Conservation (phyloP, 2,888 invertebrate genomes). For the Noctua janthina region DNA sequence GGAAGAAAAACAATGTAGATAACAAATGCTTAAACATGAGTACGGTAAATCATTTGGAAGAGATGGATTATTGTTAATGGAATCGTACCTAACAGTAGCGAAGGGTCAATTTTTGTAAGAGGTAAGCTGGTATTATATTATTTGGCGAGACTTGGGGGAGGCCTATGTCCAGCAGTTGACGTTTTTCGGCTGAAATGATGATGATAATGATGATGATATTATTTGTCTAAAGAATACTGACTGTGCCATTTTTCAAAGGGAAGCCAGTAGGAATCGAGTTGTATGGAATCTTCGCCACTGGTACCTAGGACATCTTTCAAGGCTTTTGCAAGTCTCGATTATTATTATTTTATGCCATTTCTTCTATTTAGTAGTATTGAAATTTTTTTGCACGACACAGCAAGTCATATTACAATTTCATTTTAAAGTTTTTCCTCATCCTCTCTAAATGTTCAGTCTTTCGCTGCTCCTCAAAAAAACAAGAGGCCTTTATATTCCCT, state of each 20-base stretch:
- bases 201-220: too few species aligned
- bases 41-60: slow-evolving; percentile 1
- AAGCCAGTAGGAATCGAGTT: too few species aligned
- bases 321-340: not conserved
- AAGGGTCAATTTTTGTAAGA: too few species aligned
- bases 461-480: slow-evolving; percentile 8
- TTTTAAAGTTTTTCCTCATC: not conserved
- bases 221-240: too few species aligned
- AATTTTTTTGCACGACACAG: not conserved
- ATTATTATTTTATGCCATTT: not conserved
- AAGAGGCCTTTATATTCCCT: slow-evolving; percentile 21
- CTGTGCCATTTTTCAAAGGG: too few species aligned
- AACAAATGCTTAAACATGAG: not conserved
- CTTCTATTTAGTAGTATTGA: not conserved
- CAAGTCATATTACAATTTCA: not conserved
- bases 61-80: not conserved
- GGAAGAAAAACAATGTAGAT: slow-evolving; percentile 27
- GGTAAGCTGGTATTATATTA: too few species aligned
- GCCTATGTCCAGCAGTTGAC: too few species aligned
- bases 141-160: too few species aligned
- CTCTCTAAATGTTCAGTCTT: not conserved
- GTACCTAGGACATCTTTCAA: not conserved
- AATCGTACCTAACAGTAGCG: not conserved
- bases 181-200: too few species aligned
- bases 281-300: too few species aligned